A percentile compares a stretch with the other conserved stretches of the same genome.
Conservation (phyloP, 1,140 invertebrate species). For the Pseudomyrmex cubaensis region DNA sequence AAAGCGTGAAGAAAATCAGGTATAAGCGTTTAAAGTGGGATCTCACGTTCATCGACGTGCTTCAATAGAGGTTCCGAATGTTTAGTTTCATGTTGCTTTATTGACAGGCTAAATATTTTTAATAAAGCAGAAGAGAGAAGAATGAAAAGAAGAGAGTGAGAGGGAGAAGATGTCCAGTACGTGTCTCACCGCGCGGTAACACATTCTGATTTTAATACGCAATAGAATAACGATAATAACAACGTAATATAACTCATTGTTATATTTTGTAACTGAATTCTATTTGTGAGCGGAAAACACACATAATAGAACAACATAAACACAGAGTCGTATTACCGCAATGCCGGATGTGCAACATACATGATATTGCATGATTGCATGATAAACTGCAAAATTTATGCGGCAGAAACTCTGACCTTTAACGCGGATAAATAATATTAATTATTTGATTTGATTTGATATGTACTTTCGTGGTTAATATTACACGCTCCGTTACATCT, state of each 20-base stretch:
- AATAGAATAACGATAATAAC: constrained; percentile 4
- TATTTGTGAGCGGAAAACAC: background rate
- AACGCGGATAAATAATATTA: constrained; percentile 27
- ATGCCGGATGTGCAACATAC: constrained; percentile 7
- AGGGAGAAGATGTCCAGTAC: background rate
- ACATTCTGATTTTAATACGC: background rate
- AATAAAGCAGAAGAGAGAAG: background rate
- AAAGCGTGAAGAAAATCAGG: constrained; percentile 14
- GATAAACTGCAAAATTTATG: constrained; percentile 18
- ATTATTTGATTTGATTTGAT: constrained; percentile 29
- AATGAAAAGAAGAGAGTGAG: background rate
- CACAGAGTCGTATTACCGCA: background rate
- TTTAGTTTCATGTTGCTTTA: background rate
- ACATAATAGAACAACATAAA: background rate
- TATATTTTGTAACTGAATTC: constrained; percentile 15
- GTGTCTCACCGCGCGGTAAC: background rate
- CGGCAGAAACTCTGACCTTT: constrained; percentile 6
- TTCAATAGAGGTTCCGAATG: background rate
- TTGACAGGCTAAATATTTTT: background rate
- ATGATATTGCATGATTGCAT: background rate
- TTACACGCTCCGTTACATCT: background rate
- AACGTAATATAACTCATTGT: background rate
- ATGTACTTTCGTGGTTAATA: constrained; percentile 8
- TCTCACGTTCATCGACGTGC: no score
- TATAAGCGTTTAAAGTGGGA: background rate